phyloP scores from a whole-genome alignment of 2,113 vertebrate species.

The Trematomus loennbergii region DNA sequence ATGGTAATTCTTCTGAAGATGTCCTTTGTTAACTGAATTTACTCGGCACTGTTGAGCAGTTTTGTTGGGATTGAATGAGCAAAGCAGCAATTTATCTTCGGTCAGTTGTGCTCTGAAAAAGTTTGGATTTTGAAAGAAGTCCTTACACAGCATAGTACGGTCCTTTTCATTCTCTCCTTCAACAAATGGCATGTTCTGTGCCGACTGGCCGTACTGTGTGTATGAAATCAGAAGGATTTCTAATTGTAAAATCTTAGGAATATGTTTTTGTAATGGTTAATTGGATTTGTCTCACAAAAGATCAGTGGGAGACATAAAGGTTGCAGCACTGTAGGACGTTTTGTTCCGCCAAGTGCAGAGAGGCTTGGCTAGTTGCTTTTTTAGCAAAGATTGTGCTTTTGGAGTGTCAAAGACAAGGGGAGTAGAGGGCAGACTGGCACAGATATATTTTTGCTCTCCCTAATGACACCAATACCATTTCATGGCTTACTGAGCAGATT shows the following conservation, averaged over 20 bases:
- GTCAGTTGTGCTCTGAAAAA: constrained; percentile 1
- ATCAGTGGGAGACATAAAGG: constrained; percentile 53
- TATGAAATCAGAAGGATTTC: constrained; percentile 28
- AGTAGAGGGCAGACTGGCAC: constrained; percentile 69
- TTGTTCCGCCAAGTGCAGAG: constrained; percentile 53
- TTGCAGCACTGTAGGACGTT: constrained; percentile 45
- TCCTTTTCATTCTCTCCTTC: constrained; percentile 4
- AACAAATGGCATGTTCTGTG: background rate
- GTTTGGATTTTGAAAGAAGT: background rate
- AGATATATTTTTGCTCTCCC: constrained; percentile 80
- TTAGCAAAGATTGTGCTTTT: constrained; percentile 60
- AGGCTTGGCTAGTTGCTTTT: constrained; percentile 35
- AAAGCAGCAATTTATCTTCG: background rate
- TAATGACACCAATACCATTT: constrained; percentile 81
- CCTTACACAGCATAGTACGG: background rate
- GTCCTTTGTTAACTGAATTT: background rate
- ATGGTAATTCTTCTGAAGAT: background rate
- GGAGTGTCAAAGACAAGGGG: constrained; percentile 67
- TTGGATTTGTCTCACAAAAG: constrained; percentile 59
- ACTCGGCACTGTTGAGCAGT: constrained; percentile 8
- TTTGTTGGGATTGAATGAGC: constrained; percentile 19
- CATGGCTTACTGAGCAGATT: constrained; percentile 80
- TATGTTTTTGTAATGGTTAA: constrained; percentile 44
- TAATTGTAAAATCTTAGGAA: constrained; percentile 37
- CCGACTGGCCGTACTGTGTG: background rate